phyloP scores from a whole-genome alignment of 92 coral and sea anemone species.

The Epizoanthus ramosus region DNA sequence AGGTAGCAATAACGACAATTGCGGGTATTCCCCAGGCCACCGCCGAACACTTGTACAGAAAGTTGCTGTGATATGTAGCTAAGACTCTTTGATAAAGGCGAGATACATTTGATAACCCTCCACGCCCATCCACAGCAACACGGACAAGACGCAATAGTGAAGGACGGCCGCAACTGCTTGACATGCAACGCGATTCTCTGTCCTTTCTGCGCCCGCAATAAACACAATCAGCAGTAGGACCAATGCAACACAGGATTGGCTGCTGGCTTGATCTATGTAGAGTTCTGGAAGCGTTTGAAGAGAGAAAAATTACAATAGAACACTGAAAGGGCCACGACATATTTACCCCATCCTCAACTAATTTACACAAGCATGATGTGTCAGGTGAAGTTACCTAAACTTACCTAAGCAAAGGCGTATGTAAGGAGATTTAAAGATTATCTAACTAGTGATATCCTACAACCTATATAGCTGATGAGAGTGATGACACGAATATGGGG shows the following conservation, averaged over 20 bases:
- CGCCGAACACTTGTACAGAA: constrained; percentile 77
- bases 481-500: constrained; percentile 21
- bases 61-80: constrained; percentile 81
- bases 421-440: constrained; percentile 35
- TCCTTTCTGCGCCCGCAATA: constrained; percentile 73
- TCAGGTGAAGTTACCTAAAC: no score
- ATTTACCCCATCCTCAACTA: no score
- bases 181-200: constrained; percentile 60
- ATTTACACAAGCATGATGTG: no score
- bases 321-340: neutral
- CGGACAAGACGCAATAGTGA: constrained; percentile 80
- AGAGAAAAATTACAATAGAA: no score
- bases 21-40: constrained; percentile 94
- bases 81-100: constrained; percentile 86
- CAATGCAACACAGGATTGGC: constrained; percentile 86
- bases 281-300: constrained; percentile 51
- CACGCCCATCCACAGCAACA: constrained; percentile 95
- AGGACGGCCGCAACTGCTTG: constrained; percentile 73
- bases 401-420: constrained; percentile 48
- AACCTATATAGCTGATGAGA: constrained; percentile 57
- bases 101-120: constrained; percentile 94
- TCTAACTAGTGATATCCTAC: constrained; percentile 47
- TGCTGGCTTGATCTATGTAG: constrained; percentile 90
- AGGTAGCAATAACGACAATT: constrained; percentile 66
- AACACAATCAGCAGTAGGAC: constrained; percentile 81